phyloP scores from a whole-genome alignment of 1,140 invertebrate species.

The Dendrolimus kikuchii region DNA sequence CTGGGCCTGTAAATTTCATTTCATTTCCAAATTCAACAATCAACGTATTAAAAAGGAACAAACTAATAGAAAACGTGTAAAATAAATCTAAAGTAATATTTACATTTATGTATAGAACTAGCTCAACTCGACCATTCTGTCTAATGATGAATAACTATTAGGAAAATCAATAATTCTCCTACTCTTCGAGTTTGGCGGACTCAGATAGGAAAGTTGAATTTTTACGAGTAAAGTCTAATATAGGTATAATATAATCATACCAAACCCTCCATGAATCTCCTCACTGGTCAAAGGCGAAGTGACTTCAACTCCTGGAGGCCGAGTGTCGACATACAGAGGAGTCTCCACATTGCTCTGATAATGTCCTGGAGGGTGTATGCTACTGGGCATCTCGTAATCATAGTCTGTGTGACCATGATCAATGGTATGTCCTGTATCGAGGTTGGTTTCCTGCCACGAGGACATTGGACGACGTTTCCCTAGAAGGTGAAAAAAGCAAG shows the following conservation, averaged over 20 bases:
- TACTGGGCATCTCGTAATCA: conserved; percentile 28
- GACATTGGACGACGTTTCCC: conserved; percentile 55
- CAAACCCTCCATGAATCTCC: conserved; percentile 67
- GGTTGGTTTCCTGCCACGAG: conserved; percentile 91
- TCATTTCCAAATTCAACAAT: no score
- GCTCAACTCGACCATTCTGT: no score
- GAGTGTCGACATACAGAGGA: conserved; percentile 73
- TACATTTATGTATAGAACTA: no score
- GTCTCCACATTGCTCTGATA: conserved; percentile 41
- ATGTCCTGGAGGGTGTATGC: conserved; percentile 29
- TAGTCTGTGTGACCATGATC: conserved; percentile 72
- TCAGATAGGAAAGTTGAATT: no score
- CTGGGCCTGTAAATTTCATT: no score
- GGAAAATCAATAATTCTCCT: no score
- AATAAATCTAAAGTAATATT: no score
- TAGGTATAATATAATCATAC: conserved; percentile 23
- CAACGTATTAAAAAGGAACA: no score
- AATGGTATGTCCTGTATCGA: conserved; percentile 83
- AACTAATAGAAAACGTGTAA: no score
- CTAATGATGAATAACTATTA: no score
- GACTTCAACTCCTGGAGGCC: conserved; percentile 33
- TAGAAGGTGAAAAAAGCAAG: conserved; percentile 14
- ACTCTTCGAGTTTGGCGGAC: no score
- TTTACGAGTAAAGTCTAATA: not conserved
- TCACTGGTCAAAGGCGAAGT: conserved; percentile 63